phyloP scores from a whole-genome alignment of 64 coral and sea anemone species.

The Stylophora pistillata region DNA sequence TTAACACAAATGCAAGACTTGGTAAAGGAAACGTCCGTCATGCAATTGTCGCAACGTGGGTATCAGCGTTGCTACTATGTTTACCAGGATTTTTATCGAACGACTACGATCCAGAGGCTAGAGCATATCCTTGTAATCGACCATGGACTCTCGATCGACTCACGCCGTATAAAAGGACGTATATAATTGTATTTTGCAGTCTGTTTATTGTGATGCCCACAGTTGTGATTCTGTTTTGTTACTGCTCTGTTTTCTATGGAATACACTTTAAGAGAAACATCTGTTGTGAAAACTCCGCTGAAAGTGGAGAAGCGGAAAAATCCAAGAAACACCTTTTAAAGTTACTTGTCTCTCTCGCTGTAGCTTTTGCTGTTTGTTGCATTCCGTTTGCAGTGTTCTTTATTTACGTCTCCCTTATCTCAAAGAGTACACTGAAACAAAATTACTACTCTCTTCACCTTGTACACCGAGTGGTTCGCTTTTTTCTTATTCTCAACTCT shows the following conservation, averaged over 20 bases:
- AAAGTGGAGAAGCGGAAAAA: background rate
- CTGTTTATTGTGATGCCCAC: background rate
- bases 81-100: constrained; percentile 19
- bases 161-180: background rate
- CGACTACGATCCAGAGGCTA: background rate
- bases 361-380: constrained; percentile 3
- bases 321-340: constrained; percentile 10
- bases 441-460: constrained; percentile 1
- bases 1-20: constrained; percentile 16
- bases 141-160: constrained; percentile 11
- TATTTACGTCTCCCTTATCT: background rate
- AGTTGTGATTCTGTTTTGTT: background rate
- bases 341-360: background rate
- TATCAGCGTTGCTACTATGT: background rate
- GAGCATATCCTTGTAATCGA: constrained; percentile 14
- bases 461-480: background rate
- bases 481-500: constrained; percentile 1
- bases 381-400: background rate
- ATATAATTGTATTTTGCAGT: background rate
- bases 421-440: background rate
- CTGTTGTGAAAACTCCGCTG: background rate
- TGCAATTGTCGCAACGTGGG: background rate
- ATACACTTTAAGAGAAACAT: background rate
- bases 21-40: constrained; percentile 3
- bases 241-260: background rate